A percentile compares a stretch with the other conserved stretches of the same genome.
Conservation (phyloP, 2,113 vertebrate species). For the Poicephalus meyeri region DNA sequence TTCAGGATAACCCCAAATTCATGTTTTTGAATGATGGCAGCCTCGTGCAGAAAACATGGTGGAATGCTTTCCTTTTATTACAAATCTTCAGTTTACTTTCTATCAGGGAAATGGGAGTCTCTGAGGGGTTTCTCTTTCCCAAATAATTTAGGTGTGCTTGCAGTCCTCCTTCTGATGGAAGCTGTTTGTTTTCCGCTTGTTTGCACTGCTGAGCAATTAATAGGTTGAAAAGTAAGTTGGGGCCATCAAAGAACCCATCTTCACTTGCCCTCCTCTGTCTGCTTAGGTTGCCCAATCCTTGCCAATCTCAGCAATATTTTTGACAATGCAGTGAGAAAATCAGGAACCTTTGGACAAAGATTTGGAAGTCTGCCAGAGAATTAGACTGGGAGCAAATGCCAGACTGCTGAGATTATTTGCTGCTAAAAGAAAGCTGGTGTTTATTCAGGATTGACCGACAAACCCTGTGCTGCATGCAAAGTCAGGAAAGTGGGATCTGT, state of each 20-base stretch:
- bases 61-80: background rate
- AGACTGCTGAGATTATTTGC: background rate
- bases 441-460: background rate
- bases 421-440: background rate
- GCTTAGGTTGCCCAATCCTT: background rate
- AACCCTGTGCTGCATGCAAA: background rate
- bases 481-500: background rate
- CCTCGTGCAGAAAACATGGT: background rate
- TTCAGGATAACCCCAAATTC: background rate
- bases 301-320: background rate
- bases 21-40: background rate
- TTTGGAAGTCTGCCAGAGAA: background rate
- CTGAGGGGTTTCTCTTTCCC: background rate
- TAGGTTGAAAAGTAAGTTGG: background rate
- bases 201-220: slow-evolving; percentile 14
- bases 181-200: background rate
- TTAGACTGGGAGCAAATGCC: background rate
- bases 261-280: background rate
- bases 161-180: background rate
- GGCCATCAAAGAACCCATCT: rapidly evolving
- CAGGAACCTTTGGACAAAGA: background rate
- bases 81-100: background rate
- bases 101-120: background rate
- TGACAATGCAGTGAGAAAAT: background rate
- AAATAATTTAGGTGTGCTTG: background rate